Conservation (phyloP, 2,888 invertebrate genomes). For the Hypomecis atomaria region DNA sequence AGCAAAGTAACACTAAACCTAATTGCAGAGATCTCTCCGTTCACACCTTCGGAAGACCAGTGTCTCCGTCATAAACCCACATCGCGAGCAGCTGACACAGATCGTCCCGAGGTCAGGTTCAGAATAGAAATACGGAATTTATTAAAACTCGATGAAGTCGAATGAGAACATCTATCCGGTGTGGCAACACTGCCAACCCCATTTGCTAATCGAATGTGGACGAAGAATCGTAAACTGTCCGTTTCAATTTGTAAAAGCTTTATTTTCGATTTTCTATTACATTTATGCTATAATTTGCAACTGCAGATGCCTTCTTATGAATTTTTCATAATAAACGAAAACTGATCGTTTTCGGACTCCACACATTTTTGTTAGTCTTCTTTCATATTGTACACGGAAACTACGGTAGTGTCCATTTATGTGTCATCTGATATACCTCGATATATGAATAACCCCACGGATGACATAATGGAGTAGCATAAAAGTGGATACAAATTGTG, state of each 20-base stretch:
- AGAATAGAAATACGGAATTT: constrained; percentile 32
- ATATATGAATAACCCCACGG: too few species aligned
- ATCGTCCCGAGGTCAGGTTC: constrained; percentile 30
- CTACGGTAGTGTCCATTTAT: too few species aligned
- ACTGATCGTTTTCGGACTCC: too few species aligned
- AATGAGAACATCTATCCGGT: constrained; percentile 22
- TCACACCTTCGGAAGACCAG: constrained; percentile 25
- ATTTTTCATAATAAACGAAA: too few species aligned
- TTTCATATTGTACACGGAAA: too few species aligned
- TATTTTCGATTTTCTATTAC: too few species aligned
- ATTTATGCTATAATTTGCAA: too few species aligned
- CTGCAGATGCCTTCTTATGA: too few species aligned
- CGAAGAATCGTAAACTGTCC: neutral
- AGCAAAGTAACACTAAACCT: neutral
- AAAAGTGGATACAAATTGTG: too few species aligned
- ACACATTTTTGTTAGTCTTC: too few species aligned
- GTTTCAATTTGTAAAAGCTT: neutral
- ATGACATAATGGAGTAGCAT: too few species aligned
- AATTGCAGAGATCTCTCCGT: constrained; percentile 17
- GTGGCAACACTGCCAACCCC: constrained; percentile 22
- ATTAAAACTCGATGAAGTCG: constrained; percentile 25
- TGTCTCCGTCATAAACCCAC: constrained; percentile 31
- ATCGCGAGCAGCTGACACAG: constrained; percentile 29
- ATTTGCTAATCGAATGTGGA: constrained; percentile 18
- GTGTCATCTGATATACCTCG: too few species aligned